Percentiles rank a stretch among this genome's conserved stretches.
These are phyloP conservation scores for Lynx canadensis DNA, from an alignment of 2,113 vertebrate species.

Conservation along the genomic window DNA sequence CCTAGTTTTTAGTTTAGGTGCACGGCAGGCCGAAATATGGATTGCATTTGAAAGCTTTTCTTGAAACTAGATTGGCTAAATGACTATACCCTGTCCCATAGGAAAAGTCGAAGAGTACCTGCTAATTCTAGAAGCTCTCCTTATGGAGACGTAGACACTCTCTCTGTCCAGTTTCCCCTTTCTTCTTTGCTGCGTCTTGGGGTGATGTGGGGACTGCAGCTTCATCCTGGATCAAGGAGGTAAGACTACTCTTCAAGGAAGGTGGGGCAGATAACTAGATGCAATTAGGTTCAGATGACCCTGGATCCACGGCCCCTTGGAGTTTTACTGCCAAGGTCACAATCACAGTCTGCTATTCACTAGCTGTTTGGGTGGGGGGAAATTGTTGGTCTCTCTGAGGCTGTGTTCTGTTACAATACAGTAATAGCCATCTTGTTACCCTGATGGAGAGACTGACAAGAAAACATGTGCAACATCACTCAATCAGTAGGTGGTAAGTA, in stretches of 20 bases:
- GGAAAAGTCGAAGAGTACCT: neutral
- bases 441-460: neutral
- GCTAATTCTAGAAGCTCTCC: neutral
- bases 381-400: neutral
- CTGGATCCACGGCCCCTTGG: neutral
- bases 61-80: neutral
- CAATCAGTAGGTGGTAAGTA: neutral
- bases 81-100: neutral
- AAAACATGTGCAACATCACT: neutral
- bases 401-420: neutral
- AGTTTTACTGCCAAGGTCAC: neutral
- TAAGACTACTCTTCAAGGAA: neutral
- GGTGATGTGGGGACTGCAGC: neutral
- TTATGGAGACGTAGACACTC: neutral
- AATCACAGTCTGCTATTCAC: neutral
- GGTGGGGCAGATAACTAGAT: neutral
- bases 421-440: too few species aligned
- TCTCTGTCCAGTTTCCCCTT: neutral
- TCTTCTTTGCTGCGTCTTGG: neutral
- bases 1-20: neutral
- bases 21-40: neutral
- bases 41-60: neutral
- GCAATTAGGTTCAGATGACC: neutral
- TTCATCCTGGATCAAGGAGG: neutral
- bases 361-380: neutral